These are phyloP conservation scores for Naja naja DNA, from an alignment of 2,113 vertebrate genomes.

Conservation along the genomic window DNA sequence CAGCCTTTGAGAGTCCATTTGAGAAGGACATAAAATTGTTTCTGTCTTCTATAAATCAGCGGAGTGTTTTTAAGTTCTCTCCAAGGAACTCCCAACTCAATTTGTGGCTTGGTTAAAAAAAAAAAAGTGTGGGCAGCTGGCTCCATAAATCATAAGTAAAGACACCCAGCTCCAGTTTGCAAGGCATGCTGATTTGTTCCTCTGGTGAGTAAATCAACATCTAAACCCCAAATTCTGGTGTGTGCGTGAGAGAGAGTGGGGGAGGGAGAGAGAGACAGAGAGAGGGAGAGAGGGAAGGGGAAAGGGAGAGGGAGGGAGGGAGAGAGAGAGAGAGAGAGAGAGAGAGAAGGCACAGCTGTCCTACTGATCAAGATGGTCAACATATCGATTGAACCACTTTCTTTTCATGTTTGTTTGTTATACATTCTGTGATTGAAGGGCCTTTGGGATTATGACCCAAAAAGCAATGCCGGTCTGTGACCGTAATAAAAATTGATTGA, in stretches of 20 bases:
- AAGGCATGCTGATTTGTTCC: slow-evolving; percentile 37
- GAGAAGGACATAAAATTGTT: slow-evolving; percentile 31
- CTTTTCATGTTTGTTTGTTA: neutral
- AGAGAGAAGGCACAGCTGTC: neutral
- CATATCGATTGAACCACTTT: neutral
- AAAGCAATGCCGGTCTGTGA: neutral
- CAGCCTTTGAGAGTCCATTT: neutral
- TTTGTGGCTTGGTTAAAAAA: slow-evolving; percentile 17
- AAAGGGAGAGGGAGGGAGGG: too few relatives aligned
- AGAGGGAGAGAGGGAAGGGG: too few relatives aligned
- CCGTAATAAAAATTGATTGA: neutral
- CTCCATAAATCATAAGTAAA: slow-evolving; percentile 11
- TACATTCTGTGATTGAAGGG: neutral
- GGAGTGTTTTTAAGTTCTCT: neutral
- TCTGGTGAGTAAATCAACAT: slow-evolving; percentile 38
- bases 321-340: too few relatives aligned
- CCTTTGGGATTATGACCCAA: neutral
- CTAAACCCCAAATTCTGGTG: neutral
- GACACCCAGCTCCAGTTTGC: slow-evolving; percentile 11
- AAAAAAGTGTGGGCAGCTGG: slow-evolving; percentile 46
- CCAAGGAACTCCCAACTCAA: slow-evolving; percentile 12
- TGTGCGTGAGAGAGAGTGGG: too few relatives aligned
- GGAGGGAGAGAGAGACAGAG: too few relatives aligned
- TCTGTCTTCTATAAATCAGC: slow-evolving; percentile 46
- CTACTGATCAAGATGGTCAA: neutral